Evolutionary conservation across 2,888 invertebrate genomes (phyloP), one percentile per base, ranked within the genome.

Genomic region (Sericinus montela): DNA sequence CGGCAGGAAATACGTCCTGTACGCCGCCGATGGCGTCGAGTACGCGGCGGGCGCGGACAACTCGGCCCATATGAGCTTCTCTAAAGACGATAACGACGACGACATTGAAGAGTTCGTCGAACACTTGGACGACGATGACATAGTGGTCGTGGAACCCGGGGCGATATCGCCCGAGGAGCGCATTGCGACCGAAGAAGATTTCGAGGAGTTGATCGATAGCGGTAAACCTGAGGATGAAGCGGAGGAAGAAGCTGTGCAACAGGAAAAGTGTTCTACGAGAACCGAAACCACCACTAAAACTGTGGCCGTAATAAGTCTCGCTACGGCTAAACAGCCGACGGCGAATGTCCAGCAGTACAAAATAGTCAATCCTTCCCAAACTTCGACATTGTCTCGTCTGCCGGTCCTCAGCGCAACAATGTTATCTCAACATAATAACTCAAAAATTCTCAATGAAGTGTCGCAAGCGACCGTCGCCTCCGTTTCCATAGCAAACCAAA

Each of bases 161-260:
- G 82, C 86, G 0, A 91, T 91, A 58, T 91, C 92, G 0, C 91
- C 92, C 0, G 92, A 92, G 58, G 92, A 92, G 59, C 90, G 91
- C 0, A 90, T 92, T 51, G 90, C 91, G 0, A 92, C 92, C 0
- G 91, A 91, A 57, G 92, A 92, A 71, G 92, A 93, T 65, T 92
- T 92, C 59, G 92, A 92, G 61, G 91, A 92, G 55, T 70, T 92
- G 14, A 93, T 92, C 32, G 92, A 92, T 57, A 90, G 91, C 57
- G 91, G 91, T 0, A 90, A 90, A 52, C 84, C 90, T 0, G 90
- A 91, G 53, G 91, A 92, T 43, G 86, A 84, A 39, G 58, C 50
- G 1, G 86, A 75, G 30, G 78, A 78, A 13, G 85, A 89, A 60
- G 34, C 59, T 1, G 50, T 62, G 0, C 53, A 58, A 2, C 65